phyloP scores from a whole-genome alignment of 2,113 vertebrate genomes.

The Noctilio leporinus region DNA sequence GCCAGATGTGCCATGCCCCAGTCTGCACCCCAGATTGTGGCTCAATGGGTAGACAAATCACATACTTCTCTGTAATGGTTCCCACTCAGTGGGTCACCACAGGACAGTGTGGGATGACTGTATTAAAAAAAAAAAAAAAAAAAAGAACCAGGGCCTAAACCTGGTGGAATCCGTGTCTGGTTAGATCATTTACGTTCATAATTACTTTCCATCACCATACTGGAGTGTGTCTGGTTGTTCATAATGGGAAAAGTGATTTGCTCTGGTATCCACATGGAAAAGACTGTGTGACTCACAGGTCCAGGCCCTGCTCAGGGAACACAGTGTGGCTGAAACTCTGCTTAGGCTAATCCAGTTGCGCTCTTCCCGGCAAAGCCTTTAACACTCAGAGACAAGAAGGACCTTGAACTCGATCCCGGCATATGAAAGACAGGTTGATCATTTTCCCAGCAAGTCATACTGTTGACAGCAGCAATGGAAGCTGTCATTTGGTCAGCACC shows the following conservation, averaged over 20 bases:
- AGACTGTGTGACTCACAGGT: conserved; percentile 50
- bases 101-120: neutral
- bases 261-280: conserved; percentile 25
- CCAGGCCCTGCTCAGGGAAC: neutral
- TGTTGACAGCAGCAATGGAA: neutral
- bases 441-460: neutral
- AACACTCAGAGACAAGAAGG: neutral
- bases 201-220: conserved; percentile 59
- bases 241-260: conserved; percentile 67
- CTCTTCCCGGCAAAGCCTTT: neutral
- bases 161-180: conserved; percentile 44
- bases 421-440: neutral
- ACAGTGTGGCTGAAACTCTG: neutral
- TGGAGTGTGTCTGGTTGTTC: conserved; percentile 57
- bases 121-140: neutral
- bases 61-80: neutral
- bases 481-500: fast-evolving
- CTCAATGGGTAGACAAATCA: neutral
- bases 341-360: neutral
- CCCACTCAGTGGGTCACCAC: neutral
- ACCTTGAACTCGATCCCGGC: neutral
- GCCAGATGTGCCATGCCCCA: conserved; percentile 13
- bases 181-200: conserved; percentile 58
- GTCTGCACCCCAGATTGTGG: conserved; percentile 14
- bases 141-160: conserved; percentile 44